Evolutionary conservation across 2,113 vertebrate species (phyloP), one percentile per base, ranked within the genome.

Genomic region (Microtus pennsylvanicus): DNA sequence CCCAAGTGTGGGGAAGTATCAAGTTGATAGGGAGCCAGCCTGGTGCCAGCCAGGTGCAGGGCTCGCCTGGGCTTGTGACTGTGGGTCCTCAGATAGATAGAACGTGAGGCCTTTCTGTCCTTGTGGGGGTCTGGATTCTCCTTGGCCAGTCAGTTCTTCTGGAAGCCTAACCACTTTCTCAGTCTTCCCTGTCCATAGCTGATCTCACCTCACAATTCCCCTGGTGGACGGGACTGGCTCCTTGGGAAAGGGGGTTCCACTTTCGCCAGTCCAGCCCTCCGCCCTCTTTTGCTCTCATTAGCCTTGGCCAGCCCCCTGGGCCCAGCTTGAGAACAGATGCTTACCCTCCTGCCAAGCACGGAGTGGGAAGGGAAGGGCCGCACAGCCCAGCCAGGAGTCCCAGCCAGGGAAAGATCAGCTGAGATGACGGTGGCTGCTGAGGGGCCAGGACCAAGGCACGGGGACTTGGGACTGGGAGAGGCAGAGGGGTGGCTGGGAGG

Each of bases 341-440:
- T 93, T 72, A 22, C 93, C 97, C 96, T 81, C 90, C 82, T 97
- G 97, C 97, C 97, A 97, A 98, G 96, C 97, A 97, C 86, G 95
- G 97, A 97, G 93, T 92, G 97, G 97, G 95, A 96, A 97, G 97
- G 96, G 97, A 94, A 61, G 95, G 97, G 91, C 97, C 19, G 76
- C 1, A 45, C 82, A 74, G 92, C 80, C 70, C 33, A 70, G 97
- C 97, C 95, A 97, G 93, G 97, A 98, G 96, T 69, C 90, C 76
- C 45, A 38, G 97, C 97, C 97, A 98, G 96, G 95, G 95, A 97
- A 95, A 21, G 90, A 95, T 95, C 97, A 26, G 92, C 81, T 65
- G 97, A 83, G 95, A 94, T 38, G 81, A 77, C 80, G 69, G 67
- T 91, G 93, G 88, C 97, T 80, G 58, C 22, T 0, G 33, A 96